Conservation (phyloP, 2,113 vertebrate species). For the Origma solitaria region DNA sequence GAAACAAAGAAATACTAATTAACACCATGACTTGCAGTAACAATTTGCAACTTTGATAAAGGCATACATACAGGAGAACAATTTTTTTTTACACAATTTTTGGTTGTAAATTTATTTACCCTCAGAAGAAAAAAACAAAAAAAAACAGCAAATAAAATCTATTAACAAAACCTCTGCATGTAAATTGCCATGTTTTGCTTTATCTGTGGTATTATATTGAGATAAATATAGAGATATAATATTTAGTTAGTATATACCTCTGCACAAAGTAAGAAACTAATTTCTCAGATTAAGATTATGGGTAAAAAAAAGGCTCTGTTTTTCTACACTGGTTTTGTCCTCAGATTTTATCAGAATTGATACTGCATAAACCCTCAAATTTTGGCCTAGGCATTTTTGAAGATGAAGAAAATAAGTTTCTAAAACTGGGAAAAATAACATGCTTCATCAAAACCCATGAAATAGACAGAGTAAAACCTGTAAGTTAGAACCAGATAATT, state of each 20-base stretch:
- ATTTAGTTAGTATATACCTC: background rate
- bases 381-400: background rate
- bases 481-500: background rate
- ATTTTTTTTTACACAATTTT: background rate
- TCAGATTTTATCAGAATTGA: background rate
- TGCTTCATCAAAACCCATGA: background rate
- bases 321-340: background rate
- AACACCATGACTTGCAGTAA: background rate
- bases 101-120: background rate
- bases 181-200: background rate
- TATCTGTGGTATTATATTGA: background rate
- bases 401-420: background rate
- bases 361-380: background rate
- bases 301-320: fast-evolving
- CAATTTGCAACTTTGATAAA: background rate
- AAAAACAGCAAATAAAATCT: background rate
- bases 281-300: background rate
- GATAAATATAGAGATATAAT: background rate
- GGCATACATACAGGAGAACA: background rate
- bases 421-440: background rate
- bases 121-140: background rate
- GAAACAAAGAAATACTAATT: background rate
- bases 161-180: background rate
- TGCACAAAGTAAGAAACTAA: background rate
- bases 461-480: background rate